Evolutionary conservation across 2,888 invertebrate species (phyloP), one percentile per base, ranked within the genome.

Genomic region (Pammene aurita): DNA sequence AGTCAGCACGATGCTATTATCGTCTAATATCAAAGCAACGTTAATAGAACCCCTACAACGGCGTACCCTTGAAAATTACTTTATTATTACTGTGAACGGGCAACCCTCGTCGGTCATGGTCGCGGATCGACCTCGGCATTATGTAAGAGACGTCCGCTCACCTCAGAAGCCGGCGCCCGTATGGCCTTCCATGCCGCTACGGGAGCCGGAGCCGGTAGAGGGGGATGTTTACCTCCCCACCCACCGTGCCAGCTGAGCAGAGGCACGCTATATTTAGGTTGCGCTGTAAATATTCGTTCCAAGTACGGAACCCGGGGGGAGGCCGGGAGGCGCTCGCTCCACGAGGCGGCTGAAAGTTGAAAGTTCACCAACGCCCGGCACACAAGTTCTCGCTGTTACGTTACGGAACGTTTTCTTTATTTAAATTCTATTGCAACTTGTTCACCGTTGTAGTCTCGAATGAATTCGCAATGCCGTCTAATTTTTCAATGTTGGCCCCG

Each of bases 351-450:
- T 87, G 88, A 89, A 91, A 91, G 92, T 92, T 92, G 89, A 92
- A 91, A 92, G 90, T 92, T 92, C 91, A 90, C 90, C 86, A 87
- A 83, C 87, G 85, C 87, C 84, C 86, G 83, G 86, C 84, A 84
- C 85, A 86, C 83, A 83, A 85, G 86, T 87, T 87, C 86, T 83
- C 84, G 82, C 86, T 86, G 88, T 88, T 87, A 84, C 82, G 88
- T 88, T 87, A 84, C 82, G 78, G 82, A 89, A 86, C 85, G 89
- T 81, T 90, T 83, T 90, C 90, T 91, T 92, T 92, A 90, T 92
- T 92, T 88, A 91, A 90, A 91, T 89, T 89, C 86, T 86, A 93
- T 94, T 88, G 93, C 93, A 93, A 93, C 92, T 90, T 85, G 88
- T 84, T 84, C 85, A 77, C 89, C 86, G 90, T 90, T 93, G 91